These are phyloP conservation scores for Nomada ruficornis DNA, from an alignment of 2,888 invertebrate species.

Conservation along the genomic window DNA sequence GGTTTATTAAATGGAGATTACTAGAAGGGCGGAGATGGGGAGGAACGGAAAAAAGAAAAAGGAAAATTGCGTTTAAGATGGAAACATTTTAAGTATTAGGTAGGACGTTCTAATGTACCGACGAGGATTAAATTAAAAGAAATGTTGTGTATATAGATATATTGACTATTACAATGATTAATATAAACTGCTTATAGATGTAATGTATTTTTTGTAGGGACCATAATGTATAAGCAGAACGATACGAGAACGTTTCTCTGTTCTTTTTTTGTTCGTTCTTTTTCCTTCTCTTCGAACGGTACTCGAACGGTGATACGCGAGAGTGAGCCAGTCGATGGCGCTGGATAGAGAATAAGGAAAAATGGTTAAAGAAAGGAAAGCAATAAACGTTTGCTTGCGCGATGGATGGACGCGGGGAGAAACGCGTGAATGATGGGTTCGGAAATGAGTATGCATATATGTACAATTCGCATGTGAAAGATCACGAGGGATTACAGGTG, in stretches of 20 bases:
- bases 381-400: conserved; percentile 61
- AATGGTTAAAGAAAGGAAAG: conserved; percentile 52
- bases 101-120: conserved; percentile 55
- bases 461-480: not conserved
- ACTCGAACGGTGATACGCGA: conserved; percentile 57
- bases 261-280: conserved; percentile 25
- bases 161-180: conserved; percentile 66
- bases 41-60: not conserved
- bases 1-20: conserved; percentile 26
- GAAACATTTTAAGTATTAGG: conserved; percentile 66
- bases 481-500: conserved; percentile 15
- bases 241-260: conserved; percentile 57
- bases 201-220: conserved; percentile 83
- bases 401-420: not conserved
- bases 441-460: not conserved
- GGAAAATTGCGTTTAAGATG: not conserved
- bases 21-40: too few species aligned
- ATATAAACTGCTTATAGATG: conserved; percentile 80
- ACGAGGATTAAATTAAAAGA: conserved; percentile 54
- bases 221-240: conserved; percentile 78
- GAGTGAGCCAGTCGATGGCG: conserved; percentile 47
- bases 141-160: conserved; percentile 74
- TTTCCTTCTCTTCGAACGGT: conserved; percentile 42
- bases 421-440: conserved; percentile 8
- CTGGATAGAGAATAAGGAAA: conserved; percentile 20